A percentile compares a stretch with the other conserved stretches of the same genome.
Conservation (phyloP, 2,888 invertebrate genomes). For the Leuctra nigra region DNA sequence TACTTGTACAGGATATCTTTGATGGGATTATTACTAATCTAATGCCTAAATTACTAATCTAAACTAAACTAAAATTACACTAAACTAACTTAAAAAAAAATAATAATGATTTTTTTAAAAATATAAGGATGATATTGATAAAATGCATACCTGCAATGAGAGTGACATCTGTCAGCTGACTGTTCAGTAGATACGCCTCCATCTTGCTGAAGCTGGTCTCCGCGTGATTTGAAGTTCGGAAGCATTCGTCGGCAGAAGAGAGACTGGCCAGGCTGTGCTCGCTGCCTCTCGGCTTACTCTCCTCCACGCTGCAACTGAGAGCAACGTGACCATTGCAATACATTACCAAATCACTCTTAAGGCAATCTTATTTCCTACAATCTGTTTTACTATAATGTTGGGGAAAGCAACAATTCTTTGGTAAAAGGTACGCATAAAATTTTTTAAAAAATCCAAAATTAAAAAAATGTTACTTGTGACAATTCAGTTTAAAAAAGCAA, state of each 20-base stretch:
- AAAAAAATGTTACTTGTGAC: too few relatives aligned
- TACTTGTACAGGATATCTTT: too few relatives aligned
- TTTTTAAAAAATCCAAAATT: too few relatives aligned
- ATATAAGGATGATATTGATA: neutral
- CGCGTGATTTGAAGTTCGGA: constrained; percentile 71
- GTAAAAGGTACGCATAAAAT: neutral
- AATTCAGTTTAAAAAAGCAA: too few relatives aligned
- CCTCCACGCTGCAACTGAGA: too few relatives aligned
- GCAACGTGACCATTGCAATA: too few relatives aligned
- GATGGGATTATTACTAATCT: too few relatives aligned
- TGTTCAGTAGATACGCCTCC: constrained; percentile 72
- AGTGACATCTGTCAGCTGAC: constrained; percentile 81
- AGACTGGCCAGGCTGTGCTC: constrained; percentile 28
- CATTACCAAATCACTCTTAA: too few relatives aligned
- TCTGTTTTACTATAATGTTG: neutral
- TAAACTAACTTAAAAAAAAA: too few relatives aligned
- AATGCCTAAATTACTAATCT: too few relatives aligned
- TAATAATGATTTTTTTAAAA: neutral
- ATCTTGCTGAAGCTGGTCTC: constrained; percentile 74
- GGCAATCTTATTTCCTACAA: too few relatives aligned
- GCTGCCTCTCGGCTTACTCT: constrained; percentile 20
- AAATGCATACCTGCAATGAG: constrained; percentile 61
- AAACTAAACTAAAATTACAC: too few relatives aligned
- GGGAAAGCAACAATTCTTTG: neutral
- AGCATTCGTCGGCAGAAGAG: constrained; percentile 66